A percentile compares a stretch with the other conserved stretches of the same genome.
phyloP scores from a whole-genome alignment of 1,140 invertebrate genomes.

The Aethina tumida region DNA sequence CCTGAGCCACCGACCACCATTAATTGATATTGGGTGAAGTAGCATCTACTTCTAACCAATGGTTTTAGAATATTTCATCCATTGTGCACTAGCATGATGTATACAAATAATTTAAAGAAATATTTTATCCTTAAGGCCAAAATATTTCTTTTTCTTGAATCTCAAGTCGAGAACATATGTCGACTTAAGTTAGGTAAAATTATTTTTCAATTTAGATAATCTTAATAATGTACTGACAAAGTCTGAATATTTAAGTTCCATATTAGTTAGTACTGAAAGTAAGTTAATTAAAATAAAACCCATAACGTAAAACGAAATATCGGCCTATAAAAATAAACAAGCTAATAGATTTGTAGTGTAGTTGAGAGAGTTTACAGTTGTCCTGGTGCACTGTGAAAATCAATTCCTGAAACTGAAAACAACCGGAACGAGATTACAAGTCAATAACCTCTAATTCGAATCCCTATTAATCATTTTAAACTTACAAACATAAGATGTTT shows the following conservation, averaged over 20 bases:
- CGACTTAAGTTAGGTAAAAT: no score
- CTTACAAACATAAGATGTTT: no score
- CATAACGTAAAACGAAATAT: constrained; percentile 8
- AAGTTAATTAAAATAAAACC: constrained; percentile 7
- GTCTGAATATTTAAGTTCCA: constrained; percentile 21
- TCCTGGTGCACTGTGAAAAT: constrained; percentile 10
- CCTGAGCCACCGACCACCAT: constrained; percentile 31
- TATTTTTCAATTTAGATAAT: constrained; percentile 1
- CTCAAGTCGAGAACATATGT: no score
- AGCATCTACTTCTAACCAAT: constrained; percentile 17
- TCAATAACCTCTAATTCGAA: constrained; percentile 16
- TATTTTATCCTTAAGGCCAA: not conserved
- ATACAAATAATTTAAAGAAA: no score
- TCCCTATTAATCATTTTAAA: no score
- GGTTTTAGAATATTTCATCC: constrained; percentile 20
- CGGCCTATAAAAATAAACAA: constrained; percentile 11
- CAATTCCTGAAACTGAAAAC: constrained; percentile 13
- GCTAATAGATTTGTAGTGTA: constrained; percentile 4
- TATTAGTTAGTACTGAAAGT: constrained; percentile 13
- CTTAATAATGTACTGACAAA: constrained; percentile 2
- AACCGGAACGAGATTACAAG: constrained; percentile 8
- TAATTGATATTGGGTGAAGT: constrained; percentile 15
- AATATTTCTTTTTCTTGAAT: constrained; percentile 3
- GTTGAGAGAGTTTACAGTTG: constrained; percentile 13
- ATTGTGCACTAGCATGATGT: constrained; percentile 7